phyloP scores from a whole-genome alignment of 2,888 invertebrate genomes.

The Nebria brevicollis region DNA sequence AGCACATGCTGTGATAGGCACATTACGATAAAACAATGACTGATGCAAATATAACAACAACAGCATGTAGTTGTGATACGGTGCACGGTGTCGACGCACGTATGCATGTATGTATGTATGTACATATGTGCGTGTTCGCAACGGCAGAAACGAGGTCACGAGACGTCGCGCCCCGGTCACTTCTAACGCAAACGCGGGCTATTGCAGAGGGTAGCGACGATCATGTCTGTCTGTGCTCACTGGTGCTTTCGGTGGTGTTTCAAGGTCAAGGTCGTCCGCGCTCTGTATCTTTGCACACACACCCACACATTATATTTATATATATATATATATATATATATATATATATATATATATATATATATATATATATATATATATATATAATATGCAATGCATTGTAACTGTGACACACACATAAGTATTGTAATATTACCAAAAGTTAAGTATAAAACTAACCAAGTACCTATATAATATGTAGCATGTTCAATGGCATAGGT shows the following conservation, averaged over 20 bases:
- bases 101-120: neutral
- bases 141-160: slow-evolving; percentile 40
- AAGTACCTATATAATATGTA: too few species aligned
- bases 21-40: too few species aligned
- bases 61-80: too few species aligned
- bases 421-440: too few species aligned
- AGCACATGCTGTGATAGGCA: too few species aligned
- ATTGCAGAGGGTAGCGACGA: neutral
- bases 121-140: slow-evolving; percentile 16
- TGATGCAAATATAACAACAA: too few species aligned
- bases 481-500: neutral
- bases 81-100: neutral
- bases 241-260: neutral
- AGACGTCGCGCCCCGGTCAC: slow-evolving; percentile 27
- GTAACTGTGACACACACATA: neutral
- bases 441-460: too few species aligned
- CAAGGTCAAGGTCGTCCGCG: slow-evolving; percentile 35
- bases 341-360: slow-evolving; percentile 2
- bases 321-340: neutral
- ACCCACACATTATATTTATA: neutral
- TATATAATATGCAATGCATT: neutral
- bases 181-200: neutral
- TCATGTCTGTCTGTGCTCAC: neutral
- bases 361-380: neutral
- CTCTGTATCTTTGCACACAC: neutral